Evolutionary conservation across 1,140 invertebrate genomes (phyloP), one percentile per base, ranked within the genome.

Genomic region (Dufourea novaeangliae): DNA sequence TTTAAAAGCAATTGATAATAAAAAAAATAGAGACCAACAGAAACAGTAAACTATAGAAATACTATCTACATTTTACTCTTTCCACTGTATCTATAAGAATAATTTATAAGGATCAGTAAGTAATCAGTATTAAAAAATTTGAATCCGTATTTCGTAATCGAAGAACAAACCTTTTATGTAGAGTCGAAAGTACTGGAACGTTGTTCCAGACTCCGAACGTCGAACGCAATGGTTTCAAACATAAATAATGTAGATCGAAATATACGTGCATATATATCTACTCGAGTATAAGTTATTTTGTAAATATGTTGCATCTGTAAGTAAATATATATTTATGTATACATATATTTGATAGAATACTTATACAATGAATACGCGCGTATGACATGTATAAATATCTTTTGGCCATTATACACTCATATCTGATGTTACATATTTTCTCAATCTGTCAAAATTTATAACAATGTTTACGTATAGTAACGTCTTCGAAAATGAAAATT

Each of bases 161-260:
- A 37, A 17, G 12, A 62, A 72, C 25, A 54, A 63, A 11, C n/a
- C n/a, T 25, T 62, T 37, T 1, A 1, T 39, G 27, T 14, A 54
- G 22, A 64, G 22, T 64, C 25, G 61, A 64, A 64, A 54, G 34
- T 64, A 32, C 34, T 56, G 46, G 44, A 73, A 73, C 44, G 14
- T 37, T 20, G 32, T 54, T 64, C 25, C 12, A 39, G 34, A 14
- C 10, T 5, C 27, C 17, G 27, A 25, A 7, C 17, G n/a, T 34
- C 14, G 14, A 34, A 17, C 11, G 44, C 14, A 52, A 62, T 37
- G 10, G 11, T 62, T 61, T 22, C 20, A 72, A 62, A 59, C 57
- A 11, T 6, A 37, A 11, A 71, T 46, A 34, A 44, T 32, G 12
- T 41, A 59, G 29, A 32, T n/a, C n/a, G n/a, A n/a, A n/a, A 32